phyloP scores from a whole-genome alignment of 2,113 vertebrate species.

The Nansenia antarctica region DNA sequence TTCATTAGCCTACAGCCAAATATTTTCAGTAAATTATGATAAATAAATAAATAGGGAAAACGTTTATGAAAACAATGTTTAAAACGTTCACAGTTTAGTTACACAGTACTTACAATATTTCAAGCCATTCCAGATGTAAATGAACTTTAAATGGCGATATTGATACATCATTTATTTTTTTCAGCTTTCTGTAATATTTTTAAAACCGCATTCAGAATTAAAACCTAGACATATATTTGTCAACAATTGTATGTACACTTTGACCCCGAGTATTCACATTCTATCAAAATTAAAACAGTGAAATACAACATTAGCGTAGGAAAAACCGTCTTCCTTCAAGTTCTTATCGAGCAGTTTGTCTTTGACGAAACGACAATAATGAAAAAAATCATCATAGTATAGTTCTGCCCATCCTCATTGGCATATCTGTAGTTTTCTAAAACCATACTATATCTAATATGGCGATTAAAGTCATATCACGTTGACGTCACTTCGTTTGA shows the following conservation, averaged over 20 bases:
- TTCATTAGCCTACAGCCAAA: conserved; percentile 51
- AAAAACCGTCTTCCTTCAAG: conserved; percentile 38
- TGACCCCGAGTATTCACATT: conserved; percentile 59
- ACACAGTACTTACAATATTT: conserved; percentile 67
- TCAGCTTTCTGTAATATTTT: conserved; percentile 54
- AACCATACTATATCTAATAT: background rate
- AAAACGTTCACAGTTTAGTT: conserved; percentile 63
- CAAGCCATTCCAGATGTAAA: conserved; percentile 69
- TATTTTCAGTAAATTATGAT: conserved; percentile 52
- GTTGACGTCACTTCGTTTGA: conserved; percentile 12
- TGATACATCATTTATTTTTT: conserved; percentile 51
- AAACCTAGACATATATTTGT: conserved; percentile 61
- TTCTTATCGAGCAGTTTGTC: conserved; percentile 1
- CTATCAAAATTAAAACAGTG: conserved; percentile 67
- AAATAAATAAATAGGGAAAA: conserved; percentile 54
- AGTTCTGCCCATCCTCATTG: background rate
- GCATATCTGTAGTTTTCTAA: background rate
- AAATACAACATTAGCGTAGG: conserved; percentile 26
- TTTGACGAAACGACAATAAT: background rate
- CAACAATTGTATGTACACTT: conserved; percentile 59
- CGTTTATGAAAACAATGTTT: conserved; percentile 42
- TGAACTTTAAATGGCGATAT: conserved; percentile 66
- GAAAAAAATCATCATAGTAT: background rate
- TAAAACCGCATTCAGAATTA: conserved; percentile 67
- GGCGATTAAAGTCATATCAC: background rate